Evolutionary conservation across 2,113 vertebrate genomes (phyloP).

Genomic region (Platichthys flesus): DNA sequence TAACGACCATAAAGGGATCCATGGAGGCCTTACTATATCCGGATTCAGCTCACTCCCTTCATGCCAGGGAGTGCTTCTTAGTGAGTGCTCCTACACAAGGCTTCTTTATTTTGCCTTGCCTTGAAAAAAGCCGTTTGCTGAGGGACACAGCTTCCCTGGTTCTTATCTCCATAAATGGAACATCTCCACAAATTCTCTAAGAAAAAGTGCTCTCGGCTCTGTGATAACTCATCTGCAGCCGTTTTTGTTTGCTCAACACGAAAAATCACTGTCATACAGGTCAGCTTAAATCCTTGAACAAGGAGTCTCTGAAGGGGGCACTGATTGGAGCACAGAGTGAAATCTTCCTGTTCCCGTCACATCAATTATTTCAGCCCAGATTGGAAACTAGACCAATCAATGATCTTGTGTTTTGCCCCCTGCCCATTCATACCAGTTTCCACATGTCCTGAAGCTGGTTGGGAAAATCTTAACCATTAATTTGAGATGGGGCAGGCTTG

Average conservation of each 20-base stretch:
- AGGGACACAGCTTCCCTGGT: not conserved
- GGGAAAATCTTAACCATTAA: not conserved
- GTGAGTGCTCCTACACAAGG: slow-evolving; percentile 13
- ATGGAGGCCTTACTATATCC: slow-evolving; percentile 43
- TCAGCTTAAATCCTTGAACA: not conserved
- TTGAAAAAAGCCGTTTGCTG: slow-evolving; percentile 6
- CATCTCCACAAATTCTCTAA: not conserved
- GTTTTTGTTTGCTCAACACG: not conserved
- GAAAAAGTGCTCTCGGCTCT: not conserved
- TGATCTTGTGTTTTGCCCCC: not conserved
- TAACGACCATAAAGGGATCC: slow-evolving; percentile 35
- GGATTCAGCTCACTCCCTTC: slow-evolving; percentile 12
- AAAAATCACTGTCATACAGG: not conserved
- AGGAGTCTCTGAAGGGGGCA: not conserved
- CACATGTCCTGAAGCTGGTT: no score
- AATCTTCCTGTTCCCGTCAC: not conserved
- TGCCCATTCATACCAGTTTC: no score
- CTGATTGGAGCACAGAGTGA: not conserved
- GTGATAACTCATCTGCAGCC: not conserved
- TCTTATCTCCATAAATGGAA: not conserved
- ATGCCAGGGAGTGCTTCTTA: slow-evolving; percentile 3
- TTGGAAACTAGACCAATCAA: not conserved
- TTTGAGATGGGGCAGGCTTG: not conserved
- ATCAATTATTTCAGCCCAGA: not conserved
- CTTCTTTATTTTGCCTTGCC: slow-evolving; percentile 33